Conservation (phyloP, 2,888 invertebrate species). For the Gortyna flavago region DNA sequence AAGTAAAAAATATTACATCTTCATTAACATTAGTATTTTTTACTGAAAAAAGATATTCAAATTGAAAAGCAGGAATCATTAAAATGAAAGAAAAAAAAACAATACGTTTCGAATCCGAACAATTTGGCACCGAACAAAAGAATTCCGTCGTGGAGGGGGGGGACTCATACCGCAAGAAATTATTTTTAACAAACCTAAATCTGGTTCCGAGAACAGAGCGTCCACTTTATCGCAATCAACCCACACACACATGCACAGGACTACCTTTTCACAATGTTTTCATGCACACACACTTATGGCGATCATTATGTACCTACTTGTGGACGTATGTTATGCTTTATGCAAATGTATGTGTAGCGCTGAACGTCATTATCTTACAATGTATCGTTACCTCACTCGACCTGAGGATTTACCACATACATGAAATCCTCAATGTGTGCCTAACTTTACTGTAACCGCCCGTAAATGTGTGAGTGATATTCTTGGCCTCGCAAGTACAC, state of each 20-base stretch:
- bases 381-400: slow-evolving; percentile 17
- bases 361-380: slow-evolving; percentile 37
- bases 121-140: slow-evolving; percentile 58
- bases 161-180: slow-evolving; percentile 52
- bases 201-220: slow-evolving; percentile 19
- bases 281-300: slow-evolving; percentile 1
- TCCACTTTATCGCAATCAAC: slow-evolving; percentile 56
- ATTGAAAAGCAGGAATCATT: slow-evolving; percentile 29
- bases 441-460: not conserved
- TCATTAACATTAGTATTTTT: slow-evolving; percentile 12
- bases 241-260: slow-evolving; percentile 38
- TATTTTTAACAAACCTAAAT: slow-evolving; percentile 61
- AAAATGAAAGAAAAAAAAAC: slow-evolving; percentile 38
- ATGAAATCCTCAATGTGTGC: slow-evolving; percentile 17
- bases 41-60: slow-evolving; percentile 11
- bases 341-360: slow-evolving; percentile 39
- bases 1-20: slow-evolving; percentile 6
- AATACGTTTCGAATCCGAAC: slow-evolving; percentile 38
- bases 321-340: slow-evolving; percentile 19
- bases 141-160: slow-evolving; percentile 37
- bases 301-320: not conserved
- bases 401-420: slow-evolving; percentile 5
- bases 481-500: slow-evolving; percentile 40
- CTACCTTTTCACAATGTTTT: slow-evolving; percentile 19
- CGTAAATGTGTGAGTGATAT: slow-evolving; percentile 30